Evolutionary conservation across 2,113 vertebrate species (phyloP), one percentile per base, ranked within the genome.

Genomic region (Dasyprocta punctata): DNA sequence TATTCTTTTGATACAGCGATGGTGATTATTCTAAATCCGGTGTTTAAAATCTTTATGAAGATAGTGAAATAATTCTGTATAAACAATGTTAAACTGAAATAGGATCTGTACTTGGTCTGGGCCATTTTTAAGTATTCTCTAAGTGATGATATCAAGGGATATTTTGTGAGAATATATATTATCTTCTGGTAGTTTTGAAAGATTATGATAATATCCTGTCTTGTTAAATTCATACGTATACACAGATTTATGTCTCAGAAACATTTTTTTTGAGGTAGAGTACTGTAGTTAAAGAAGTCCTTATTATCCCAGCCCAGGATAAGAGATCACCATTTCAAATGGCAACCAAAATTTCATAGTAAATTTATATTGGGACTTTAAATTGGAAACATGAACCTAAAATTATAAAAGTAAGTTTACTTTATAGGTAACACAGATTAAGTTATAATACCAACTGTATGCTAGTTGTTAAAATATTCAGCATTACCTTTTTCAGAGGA

Each of bases 11-110:
- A 54, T 91, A 86, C 41, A 67, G 47, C 56, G 44, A 17, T 90
- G 65, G 81, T 94, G 88, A 90, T 38, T 97, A 83, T 91, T 94
- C 67, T 89, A 95, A 94, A 84, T 83, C 54, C n/a, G 95, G 0
- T 81, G 49, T 93, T 96, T 95, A 60, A 86, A 97, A 63, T 90
- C 17, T 95, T 96, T 89, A 60, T 93, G 54, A 89, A 91, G 80
- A 80, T 96, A 91, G 86, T 92, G 65, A 95, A 86, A 75, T 94
- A 93, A 96, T 93, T 73, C 22, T 83, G 4, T 78, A 49, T 96
- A 95, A 95, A 84, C 67, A 89, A 36, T 81, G 52, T 97, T 97
- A 86, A 86, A 71, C 52, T 92, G n/a, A 92, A 92, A 49, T 71
- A 84, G 38, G 22, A 85, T 81, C 78, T 94, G 83, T 93, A 86